These are phyloP conservation scores for Drosophila nigritarsus DNA, from an alignment of 2,888 invertebrate species.

Conservation along the genomic window DNA sequence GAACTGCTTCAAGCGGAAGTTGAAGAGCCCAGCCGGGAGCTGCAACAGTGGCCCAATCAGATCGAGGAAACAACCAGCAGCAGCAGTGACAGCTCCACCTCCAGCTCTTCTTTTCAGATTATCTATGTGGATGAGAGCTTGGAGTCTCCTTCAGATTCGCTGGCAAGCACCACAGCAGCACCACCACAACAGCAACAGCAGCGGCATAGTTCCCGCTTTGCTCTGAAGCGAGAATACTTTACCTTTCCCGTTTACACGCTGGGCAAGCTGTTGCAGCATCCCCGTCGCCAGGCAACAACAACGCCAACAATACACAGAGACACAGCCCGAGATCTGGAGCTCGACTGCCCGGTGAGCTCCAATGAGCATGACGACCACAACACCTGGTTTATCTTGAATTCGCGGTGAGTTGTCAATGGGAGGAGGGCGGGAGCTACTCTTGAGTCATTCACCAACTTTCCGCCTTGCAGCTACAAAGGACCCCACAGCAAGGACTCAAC, in stretches of 20 bases:
- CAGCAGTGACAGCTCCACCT: background rate
- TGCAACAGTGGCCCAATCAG: background rate
- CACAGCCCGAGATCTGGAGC: background rate
- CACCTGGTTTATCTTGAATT: conserved; percentile 81
- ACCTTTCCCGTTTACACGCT: conserved; percentile 79
- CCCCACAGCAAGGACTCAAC: conserved; percentile 33
- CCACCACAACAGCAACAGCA: background rate
- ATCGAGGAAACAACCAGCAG: conserved; percentile 3
- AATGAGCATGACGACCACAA: conserved; percentile 15
- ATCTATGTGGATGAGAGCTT: conserved; percentile 75
- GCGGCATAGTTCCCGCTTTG: conserved; percentile 71
- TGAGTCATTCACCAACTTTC: background rate
- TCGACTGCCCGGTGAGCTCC: conserved; percentile 16
- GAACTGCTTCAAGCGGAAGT: conserved; percentile 1
- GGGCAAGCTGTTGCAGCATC: conserved; percentile 66
- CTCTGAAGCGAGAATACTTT: conserved; percentile 66
- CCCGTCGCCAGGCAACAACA: conserved; percentile 2
- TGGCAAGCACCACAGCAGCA: conserved; percentile 16
- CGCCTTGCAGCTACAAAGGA: conserved; percentile 72
- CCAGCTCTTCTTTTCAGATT: conserved; percentile 61
- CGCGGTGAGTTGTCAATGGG: conserved; percentile 61
- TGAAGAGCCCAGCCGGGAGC: conserved; percentile 19
- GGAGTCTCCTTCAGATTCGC: conserved; percentile 58
- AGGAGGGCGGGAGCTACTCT: rapidly evolving
- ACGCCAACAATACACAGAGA: background rate